Conservation (phyloP, 2,113 vertebrate species). For the Numida meleagris region DNA sequence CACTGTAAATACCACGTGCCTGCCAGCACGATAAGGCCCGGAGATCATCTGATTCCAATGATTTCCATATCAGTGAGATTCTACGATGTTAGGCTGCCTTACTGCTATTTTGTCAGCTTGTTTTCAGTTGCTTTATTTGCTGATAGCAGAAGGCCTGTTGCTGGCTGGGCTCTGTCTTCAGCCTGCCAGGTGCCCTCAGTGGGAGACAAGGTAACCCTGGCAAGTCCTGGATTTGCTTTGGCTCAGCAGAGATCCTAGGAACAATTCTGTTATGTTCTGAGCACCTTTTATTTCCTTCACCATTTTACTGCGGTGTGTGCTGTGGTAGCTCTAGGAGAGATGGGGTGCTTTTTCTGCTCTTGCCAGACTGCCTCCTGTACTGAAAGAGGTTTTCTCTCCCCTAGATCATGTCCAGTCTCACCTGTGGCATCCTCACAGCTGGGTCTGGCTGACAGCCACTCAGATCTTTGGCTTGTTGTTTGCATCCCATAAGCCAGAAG, state of each 20-base stretch:
- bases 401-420: slow-evolving; percentile 89
- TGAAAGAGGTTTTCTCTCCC: neutral
- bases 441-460: slow-evolving; percentile 95
- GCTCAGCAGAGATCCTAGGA: neutral
- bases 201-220: neutral
- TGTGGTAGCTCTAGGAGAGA: neutral
- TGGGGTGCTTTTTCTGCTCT: neutral
- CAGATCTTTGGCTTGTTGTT: slow-evolving; percentile 95
- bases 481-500: slow-evolving; percentile 86
- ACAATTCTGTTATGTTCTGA: neutral
- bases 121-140: neutral
- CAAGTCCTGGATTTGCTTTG: neutral
- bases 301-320: neutral
- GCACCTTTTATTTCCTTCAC: neutral
- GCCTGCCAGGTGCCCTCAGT: neutral
- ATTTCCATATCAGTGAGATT: neutral
- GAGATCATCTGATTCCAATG: neutral
- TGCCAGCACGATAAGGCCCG: neutral
- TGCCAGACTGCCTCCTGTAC: neutral
- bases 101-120: neutral
- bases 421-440: slow-evolving; percentile 91
- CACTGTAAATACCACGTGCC: neutral
- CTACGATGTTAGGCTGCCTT: neutral
- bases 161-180: neutral
- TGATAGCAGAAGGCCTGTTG: neutral